A percentile compares a stretch with the other conserved stretches of the same genome.
phyloP scores from a whole-genome alignment of 2,888 invertebrate species.

The Torymus aiolomorphi region DNA sequence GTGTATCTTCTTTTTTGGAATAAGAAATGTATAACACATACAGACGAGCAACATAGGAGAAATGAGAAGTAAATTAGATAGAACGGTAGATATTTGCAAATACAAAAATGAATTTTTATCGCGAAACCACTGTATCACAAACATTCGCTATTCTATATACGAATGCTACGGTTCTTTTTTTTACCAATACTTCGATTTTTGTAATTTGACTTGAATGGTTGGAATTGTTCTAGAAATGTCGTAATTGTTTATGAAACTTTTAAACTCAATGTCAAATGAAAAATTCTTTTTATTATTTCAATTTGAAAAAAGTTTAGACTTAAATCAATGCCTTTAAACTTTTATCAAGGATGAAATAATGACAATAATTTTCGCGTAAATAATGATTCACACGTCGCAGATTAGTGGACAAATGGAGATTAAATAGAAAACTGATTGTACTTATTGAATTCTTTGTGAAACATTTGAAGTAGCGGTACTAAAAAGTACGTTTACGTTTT shows the following conservation, averaged over 20 bases:
- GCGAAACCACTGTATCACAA: constrained; percentile 31
- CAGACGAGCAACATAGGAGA: constrained; percentile 11
- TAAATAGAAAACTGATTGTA: constrained; percentile 13
- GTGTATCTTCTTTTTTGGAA: constrained; percentile 41
- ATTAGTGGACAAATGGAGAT: constrained; percentile 8
- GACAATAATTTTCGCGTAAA: constrained; percentile 28
- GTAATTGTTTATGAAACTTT: neutral
- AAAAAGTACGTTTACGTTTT: constrained; percentile 39
- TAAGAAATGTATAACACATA: constrained; percentile 35
- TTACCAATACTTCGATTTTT: constrained; percentile 46
- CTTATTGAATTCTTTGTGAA: constrained; percentile 25
- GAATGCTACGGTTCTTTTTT: constrained; percentile 37
- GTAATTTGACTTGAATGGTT: constrained; percentile 30
- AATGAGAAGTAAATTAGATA: constrained; percentile 31
- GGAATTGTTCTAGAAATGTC: constrained; percentile 46
- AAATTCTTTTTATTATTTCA: constrained; percentile 12
- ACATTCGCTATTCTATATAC: constrained; percentile 21
- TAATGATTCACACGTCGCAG: constrained; percentile 21
- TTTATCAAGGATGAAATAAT: constrained; percentile 19
- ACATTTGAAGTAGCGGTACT: constrained; percentile 40
- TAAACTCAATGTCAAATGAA: neutral
- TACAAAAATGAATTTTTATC: constrained; percentile 48
- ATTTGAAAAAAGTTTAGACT: neutral
- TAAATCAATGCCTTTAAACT: neutral
- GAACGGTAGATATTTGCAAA: constrained; percentile 48